Conservation (phyloP, 2,888 invertebrate species). For the Cloeon dipterum region DNA sequence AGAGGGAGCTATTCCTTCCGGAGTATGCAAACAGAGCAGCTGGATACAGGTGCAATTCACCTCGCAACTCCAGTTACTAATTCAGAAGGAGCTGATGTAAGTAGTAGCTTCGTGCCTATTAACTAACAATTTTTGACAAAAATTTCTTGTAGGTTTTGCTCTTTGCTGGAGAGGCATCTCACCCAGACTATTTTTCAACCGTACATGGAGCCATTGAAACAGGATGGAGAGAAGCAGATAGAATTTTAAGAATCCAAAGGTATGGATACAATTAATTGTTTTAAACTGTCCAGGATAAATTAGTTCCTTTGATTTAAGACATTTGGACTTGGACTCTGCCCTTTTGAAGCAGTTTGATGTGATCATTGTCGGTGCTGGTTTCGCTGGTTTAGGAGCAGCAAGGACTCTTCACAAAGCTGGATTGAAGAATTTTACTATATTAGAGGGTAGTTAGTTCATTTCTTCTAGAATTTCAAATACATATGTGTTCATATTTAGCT, state of each 20-base stretch:
- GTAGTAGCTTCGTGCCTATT: too few species aligned
- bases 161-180: constrained; percentile 40
- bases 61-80: constrained; percentile 31
- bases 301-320: too few species aligned
- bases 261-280: too few species aligned
- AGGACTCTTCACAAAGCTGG: constrained; percentile 21
- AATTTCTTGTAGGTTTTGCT: constrained; percentile 23
- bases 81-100: constrained; percentile 17
- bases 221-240: constrained; percentile 47
- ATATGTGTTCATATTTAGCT: constrained; percentile 14
- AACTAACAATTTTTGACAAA: not conserved
- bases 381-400: constrained; percentile 33
- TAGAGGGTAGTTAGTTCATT: constrained; percentile 22
- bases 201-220: constrained; percentile 51
- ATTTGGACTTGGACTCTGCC: too few species aligned
- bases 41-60: constrained; percentile 24
- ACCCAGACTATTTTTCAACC: constrained; percentile 30
- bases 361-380: constrained; percentile 33
- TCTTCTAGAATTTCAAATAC: constrained; percentile 4
- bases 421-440: constrained; percentile 23
- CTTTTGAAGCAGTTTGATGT: too few species aligned
- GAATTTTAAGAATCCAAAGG: too few species aligned
- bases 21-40: constrained; percentile 24
- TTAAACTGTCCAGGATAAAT: too few species aligned
- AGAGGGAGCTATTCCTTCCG: constrained; percentile 47